Conservation (phyloP, 2,888 invertebrate genomes). For the Apamea sordens region DNA sequence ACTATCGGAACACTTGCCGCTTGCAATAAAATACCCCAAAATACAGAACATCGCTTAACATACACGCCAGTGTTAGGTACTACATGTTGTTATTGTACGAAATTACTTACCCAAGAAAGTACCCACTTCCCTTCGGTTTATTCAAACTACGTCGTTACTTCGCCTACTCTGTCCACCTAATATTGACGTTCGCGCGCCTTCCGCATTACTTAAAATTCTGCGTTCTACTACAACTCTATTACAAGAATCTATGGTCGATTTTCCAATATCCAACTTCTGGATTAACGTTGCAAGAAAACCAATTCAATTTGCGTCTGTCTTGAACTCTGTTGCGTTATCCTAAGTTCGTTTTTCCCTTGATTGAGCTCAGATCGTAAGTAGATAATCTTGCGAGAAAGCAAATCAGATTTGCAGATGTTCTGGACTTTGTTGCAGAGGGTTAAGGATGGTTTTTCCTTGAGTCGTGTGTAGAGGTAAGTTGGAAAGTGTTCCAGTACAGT, state of each 20-base stretch:
- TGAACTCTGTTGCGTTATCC: accelerated
- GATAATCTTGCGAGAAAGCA: conserved; percentile 36
- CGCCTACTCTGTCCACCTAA: conserved; percentile 58
- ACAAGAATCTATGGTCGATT: not conserved
- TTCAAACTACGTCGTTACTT: conserved; percentile 62
- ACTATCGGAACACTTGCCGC: not conserved
- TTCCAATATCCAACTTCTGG: conserved; percentile 6
- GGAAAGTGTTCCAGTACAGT: conserved; percentile 27
- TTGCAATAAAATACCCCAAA: conserved; percentile 49
- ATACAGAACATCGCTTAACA: conserved; percentile 45
- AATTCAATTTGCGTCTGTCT: conserved; percentile 25
- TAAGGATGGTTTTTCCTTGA: conserved; percentile 25
- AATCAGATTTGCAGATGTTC: conserved; percentile 31
- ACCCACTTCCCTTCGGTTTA: conserved; percentile 62
- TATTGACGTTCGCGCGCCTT: conserved; percentile 61
- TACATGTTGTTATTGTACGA: conserved; percentile 53
- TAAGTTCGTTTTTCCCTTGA: conserved; percentile 33
- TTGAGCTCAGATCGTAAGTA: not conserved
- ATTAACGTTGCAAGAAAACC: conserved; percentile 44
- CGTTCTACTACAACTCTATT: conserved; percentile 20
- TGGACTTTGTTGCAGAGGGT: not conserved
- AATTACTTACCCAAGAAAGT: conserved; percentile 61
- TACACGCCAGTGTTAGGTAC: conserved; percentile 18
- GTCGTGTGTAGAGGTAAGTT: conserved; percentile 1
- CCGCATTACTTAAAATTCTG: conserved; percentile 41